phyloP scores from a whole-genome alignment of 2,113 vertebrate species.

The Pygoscelis antarcticus region DNA sequence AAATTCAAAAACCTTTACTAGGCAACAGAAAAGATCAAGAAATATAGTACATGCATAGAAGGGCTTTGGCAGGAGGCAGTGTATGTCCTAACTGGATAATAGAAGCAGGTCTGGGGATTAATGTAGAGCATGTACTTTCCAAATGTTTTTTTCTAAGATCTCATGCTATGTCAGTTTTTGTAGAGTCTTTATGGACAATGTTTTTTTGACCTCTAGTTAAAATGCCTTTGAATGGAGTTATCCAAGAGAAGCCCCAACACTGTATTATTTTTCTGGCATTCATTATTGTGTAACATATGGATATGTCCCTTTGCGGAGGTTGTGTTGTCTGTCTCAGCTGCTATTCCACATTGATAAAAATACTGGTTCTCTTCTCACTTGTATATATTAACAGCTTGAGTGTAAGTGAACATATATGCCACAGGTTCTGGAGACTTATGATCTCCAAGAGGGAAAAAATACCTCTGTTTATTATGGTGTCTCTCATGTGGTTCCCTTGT shows the following conservation, averaged over 20 bases:
- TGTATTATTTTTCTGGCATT: constrained; percentile 50
- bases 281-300: constrained; percentile 49
- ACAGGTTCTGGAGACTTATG: constrained; percentile 41
- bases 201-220: background rate
- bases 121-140: background rate
- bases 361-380: constrained; percentile 56
- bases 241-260: background rate
- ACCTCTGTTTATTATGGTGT: constrained; percentile 35
- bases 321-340: constrained; percentile 68
- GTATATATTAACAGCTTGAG: constrained; percentile 62
- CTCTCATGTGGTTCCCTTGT: constrained; percentile 35
- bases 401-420: constrained; percentile 58
- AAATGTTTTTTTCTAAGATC: background rate
- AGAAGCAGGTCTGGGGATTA: background rate
- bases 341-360: constrained; percentile 69
- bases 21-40: constrained; percentile 38
- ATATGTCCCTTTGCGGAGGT: constrained; percentile 50
- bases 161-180: background rate
- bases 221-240: background rate
- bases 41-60: background rate
- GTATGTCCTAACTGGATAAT: background rate
- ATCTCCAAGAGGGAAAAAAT: constrained; percentile 40
- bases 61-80: background rate
- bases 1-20: constrained; percentile 39
- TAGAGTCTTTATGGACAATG: background rate